Conservation (phyloP, 2,888 invertebrate species). For the Tupiocoris notatus region DNA sequence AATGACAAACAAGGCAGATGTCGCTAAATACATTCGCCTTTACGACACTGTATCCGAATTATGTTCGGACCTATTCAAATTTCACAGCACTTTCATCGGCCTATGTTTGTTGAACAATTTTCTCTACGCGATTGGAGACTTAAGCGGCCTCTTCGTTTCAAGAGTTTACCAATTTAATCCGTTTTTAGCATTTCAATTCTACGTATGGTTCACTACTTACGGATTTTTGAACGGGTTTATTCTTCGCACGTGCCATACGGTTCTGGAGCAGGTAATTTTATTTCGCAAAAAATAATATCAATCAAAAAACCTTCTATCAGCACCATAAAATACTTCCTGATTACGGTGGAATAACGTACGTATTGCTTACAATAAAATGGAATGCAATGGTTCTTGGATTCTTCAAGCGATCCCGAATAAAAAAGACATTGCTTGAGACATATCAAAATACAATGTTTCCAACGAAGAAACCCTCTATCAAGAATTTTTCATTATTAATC, state of each 20-base stretch:
- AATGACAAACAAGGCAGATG: neutral
- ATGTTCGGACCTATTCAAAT: neutral
- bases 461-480: too few relatives aligned
- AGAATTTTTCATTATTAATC: too few relatives aligned
- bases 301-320: too few relatives aligned
- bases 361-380: too few relatives aligned
- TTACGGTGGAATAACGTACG: too few relatives aligned
- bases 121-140: neutral
- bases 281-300: too few relatives aligned
- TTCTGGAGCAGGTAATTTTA: neutral
- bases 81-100: neutral
- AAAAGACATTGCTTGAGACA: too few relatives aligned
- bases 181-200: neutral
- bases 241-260: neutral
- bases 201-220: neutral
- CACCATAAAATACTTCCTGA: too few relatives aligned
- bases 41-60: neutral
- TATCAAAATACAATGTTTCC: too few relatives aligned
- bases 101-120: neutral
- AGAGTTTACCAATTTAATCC: neutral
- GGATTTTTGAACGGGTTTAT: neutral
- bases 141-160: neutral
- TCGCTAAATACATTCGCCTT: neutral
- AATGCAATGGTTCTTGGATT: too few relatives aligned
- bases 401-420: too few relatives aligned